Percentiles rank a stretch among this genome's conserved stretches.
These are phyloP conservation scores for Dinocampus coccinellae DNA, from an alignment of 2,888 invertebrate species.

Conservation along the genomic window DNA sequence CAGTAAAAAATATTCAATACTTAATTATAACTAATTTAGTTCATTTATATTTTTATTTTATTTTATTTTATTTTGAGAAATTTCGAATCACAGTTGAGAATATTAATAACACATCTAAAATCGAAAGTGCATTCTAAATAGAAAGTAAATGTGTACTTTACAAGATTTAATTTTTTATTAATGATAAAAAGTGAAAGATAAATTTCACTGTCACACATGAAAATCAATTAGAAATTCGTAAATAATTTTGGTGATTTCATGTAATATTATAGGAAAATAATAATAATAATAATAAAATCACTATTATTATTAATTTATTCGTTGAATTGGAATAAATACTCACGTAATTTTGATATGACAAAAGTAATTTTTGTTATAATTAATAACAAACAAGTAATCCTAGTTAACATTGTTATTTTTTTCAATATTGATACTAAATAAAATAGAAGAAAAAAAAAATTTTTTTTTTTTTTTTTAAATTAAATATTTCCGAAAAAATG, in stretches of 20 bases:
- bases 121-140: constrained; percentile 59
- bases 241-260: background rate
- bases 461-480: too few relatives aligned
- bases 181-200: background rate
- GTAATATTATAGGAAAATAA: background rate
- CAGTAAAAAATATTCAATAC: background rate
- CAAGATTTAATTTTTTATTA: background rate
- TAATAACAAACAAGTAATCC: constrained; percentile 32
- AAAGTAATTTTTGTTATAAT: constrained; percentile 36
- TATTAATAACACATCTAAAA: constrained; percentile 49
- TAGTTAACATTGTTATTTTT: constrained; percentile 30
- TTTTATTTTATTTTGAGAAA: constrained; percentile 7
- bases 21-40: constrained; percentile 4
- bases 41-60: constrained; percentile 6
- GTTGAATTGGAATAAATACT: constrained; percentile 31
- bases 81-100: background rate
- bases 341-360: constrained; percentile 41
- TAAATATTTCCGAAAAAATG: background rate
- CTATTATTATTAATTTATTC: background rate
- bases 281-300: too few relatives aligned
- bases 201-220: background rate
- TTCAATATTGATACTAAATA: background rate
- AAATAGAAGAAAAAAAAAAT: background rate
- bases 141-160: constrained; percentile 50
- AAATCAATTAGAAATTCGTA: background rate